phyloP scores from a whole-genome alignment of 1,140 invertebrate genomes.

The Apocrypta bakeri region DNA sequence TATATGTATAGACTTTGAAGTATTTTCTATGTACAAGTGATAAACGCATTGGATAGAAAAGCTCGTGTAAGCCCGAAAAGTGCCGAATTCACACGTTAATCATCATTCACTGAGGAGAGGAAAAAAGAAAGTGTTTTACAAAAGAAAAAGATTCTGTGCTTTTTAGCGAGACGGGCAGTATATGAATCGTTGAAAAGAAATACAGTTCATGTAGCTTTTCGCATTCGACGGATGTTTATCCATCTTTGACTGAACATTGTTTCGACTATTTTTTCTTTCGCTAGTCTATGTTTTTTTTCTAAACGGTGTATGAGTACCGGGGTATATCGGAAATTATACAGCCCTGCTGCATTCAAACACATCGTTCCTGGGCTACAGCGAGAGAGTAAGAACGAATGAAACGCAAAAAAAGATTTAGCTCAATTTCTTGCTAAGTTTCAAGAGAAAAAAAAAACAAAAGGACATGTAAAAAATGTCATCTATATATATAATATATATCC shows the following conservation, averaged over 20 bases:
- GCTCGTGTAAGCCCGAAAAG: background rate
- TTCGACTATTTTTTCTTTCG: background rate
- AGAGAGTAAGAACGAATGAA: conserved; percentile 29
- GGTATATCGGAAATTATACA: conserved; percentile 20
- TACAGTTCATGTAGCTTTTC: background rate
- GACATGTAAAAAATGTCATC: conserved; percentile 31
- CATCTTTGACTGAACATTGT: background rate
- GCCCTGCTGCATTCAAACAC: conserved; percentile 36
- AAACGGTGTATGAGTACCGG: conserved; percentile 2
- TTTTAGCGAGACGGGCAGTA: background rate
- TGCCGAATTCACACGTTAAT: background rate
- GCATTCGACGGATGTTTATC: background rate
- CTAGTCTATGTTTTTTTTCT: background rate
- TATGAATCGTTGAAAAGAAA: background rate
- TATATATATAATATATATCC: conserved; percentile 49
- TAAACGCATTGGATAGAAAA: conserved; percentile 6
- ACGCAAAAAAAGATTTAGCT: background rate
- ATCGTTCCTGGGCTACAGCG: conserved; percentile 4
- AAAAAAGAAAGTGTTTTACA: conserved; percentile 44
- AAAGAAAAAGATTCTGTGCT: conserved; percentile 15
- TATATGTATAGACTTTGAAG: conserved; percentile 48
- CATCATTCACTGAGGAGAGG: conserved; percentile 26
- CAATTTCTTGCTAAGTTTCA: conserved; percentile 32
- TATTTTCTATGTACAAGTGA: conserved; percentile 13
- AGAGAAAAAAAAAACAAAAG: conserved; percentile 25